Percentiles rank a stretch among this genome's conserved stretches.
Evolutionary conservation across 2,888 invertebrate genomes (phyloP).

Genomic region (Hedychridium roseum): DNA sequence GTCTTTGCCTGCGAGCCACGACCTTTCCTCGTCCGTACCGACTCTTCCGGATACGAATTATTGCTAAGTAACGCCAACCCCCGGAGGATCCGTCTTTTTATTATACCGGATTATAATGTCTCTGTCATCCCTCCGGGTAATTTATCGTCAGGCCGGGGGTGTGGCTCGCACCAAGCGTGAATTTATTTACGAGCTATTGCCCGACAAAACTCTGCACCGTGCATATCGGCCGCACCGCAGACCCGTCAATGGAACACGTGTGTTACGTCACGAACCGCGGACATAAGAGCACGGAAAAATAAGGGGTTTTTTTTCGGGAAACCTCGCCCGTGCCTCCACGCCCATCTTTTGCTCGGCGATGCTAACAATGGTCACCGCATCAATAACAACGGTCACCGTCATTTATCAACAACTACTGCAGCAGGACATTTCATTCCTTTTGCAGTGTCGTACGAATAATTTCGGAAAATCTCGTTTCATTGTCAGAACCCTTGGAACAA

Average conservation of each 20-base stretch:
- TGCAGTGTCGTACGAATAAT: too few species aligned
- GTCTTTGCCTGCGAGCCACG: slow-evolving; percentile 7
- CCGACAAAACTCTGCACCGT: slow-evolving; percentile 28
- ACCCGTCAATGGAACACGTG: slow-evolving; percentile 42
- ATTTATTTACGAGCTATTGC: slow-evolving; percentile 49
- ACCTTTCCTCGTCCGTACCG: slow-evolving; percentile 4
- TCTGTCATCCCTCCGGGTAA: slow-evolving; percentile 50
- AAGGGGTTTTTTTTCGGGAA: too few species aligned
- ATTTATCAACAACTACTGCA: too few species aligned
- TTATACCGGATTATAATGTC: slow-evolving; percentile 52
- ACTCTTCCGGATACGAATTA: slow-evolving; percentile 29
- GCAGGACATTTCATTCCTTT: too few species aligned
- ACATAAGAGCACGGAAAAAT: too few species aligned
- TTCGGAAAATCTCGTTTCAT: too few species aligned
- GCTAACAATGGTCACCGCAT: too few species aligned
- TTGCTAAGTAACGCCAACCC: slow-evolving; percentile 37
- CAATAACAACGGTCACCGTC: too few species aligned
- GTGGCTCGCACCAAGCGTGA: slow-evolving; percentile 28
- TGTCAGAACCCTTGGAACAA: too few species aligned
- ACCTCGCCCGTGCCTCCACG: too few species aligned
- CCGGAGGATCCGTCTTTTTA: slow-evolving; percentile 28
- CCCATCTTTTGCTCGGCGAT: too few species aligned
- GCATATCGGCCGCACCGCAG: slow-evolving; percentile 33
- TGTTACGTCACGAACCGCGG: slow-evolving; percentile 34
- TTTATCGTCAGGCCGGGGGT: slow-evolving; percentile 42